A percentile compares a stretch with the other conserved stretches of the same genome.
Evolutionary conservation across 1,140 invertebrate species (phyloP).

Genomic region (Anastrepha ludens): DNA sequence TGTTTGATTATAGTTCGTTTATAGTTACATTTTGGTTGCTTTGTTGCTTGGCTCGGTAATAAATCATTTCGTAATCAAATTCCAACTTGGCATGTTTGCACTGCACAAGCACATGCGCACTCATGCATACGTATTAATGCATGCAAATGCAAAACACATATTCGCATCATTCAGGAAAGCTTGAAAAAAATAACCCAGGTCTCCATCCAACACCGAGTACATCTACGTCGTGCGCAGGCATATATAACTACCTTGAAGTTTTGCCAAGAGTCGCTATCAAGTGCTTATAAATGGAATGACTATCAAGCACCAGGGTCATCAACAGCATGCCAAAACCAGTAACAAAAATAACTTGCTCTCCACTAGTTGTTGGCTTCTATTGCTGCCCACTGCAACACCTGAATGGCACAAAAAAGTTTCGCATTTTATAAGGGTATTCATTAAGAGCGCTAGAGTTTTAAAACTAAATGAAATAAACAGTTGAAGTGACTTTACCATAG

Average conservation of each 20-base stretch:
- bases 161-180: background rate
- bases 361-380: background rate
- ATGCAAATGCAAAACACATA: background rate
- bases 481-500: too few species aligned
- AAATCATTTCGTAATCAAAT: slow-evolving; percentile 50
- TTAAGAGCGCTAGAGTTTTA: too few species aligned
- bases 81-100: slow-evolving; percentile 36
- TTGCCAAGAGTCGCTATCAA: slow-evolving; percentile 15
- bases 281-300: slow-evolving; percentile 46
- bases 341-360: background rate
- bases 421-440: too few species aligned
- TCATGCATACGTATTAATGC: background rate
- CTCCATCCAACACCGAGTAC: background rate
- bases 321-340: background rate
- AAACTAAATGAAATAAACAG: too few species aligned
- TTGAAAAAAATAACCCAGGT: background rate
- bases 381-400: background rate
- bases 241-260: background rate
- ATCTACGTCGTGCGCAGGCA: background rate
- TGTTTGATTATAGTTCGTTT: background rate
- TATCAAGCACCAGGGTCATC: slow-evolving; percentile 30
- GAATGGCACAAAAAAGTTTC: background rate
- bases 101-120: background rate
- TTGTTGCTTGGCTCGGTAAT: slow-evolving; percentile 14
- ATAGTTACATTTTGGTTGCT: background rate